Base-by-base conservation (phyloP, 2,888 invertebrate species). In the Ormyrus rosae region DNA sequence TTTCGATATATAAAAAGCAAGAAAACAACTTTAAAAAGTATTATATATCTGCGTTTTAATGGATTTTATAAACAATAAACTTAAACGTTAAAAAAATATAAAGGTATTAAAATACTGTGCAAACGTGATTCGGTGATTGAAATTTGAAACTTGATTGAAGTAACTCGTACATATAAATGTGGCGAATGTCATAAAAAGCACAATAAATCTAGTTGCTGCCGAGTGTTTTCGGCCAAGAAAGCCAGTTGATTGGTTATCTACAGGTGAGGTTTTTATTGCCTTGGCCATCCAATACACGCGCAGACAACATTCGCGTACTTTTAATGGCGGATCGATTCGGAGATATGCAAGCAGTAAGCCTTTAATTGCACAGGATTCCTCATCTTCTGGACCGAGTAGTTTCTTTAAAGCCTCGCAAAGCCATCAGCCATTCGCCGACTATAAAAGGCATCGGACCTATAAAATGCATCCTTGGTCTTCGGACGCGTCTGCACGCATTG, bases 321-420 rank as follows among this genome's bases (percentile, higher is more conserved):
- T 90, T 90, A 89, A 88, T 87, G 88, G 88, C 82, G 89, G 89
- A 90, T 91, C 90, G 90, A 90, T 90, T 90, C 87, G 88, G 85
- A 89, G 90, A 90, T 90, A 90, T 88, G 89, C 89, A 88, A 87
- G 90, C 90, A 90, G 90, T 90, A 90, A 90, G 88, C 88, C 87
- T 90, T 90, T 90, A 90, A 90, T 90, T 90, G 90, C 88, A 89
- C 90, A 80, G 90, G 90, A 90, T 91, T 91, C 90, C 89, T 90
- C 90, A 88, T 90, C 88, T 81, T 65, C 83, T 83, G 81, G 84
- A 84, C 81, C 85, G 80, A 81, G 83, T 77, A 85, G 86, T 85
- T 86, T 89, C 87, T 86, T 88, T 86, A 86, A 86, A 88, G 86
- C 85, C 86, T 85, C 81, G 83, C 82, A 73, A 74, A 81, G 85